Base-by-base conservation (phyloP, 2,797 vertebrate genomes). In the Nyctalus aviator region DNA sequence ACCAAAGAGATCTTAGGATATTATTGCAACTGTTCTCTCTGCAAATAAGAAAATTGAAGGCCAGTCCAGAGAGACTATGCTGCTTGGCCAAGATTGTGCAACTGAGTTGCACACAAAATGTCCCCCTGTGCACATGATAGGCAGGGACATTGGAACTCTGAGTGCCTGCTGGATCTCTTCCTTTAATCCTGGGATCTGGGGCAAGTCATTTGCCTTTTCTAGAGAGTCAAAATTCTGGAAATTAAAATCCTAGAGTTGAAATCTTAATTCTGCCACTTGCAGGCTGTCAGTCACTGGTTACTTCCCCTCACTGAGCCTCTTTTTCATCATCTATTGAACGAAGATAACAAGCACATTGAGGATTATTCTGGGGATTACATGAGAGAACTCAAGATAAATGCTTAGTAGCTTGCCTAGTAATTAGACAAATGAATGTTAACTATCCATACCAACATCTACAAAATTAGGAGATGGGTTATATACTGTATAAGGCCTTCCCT, bases 361-460 rank as follows among this genome's bases (percentile, higher is more conserved):
- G 41, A 59, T 75, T 27, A 13, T n/a, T 27, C 1, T 64, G 35
- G 23, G 18, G 21, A 27, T 59, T 69, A 27, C 57, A 6, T 41
- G 46, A 71, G 30, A 82, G 57, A 76, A n/a, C 11, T 37, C 27
- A 44, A 83, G n/a, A 48, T 53, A 62, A n/a, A 64, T 41, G 15
- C 30, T 90, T 30, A n/a, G 23, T n/a, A 11, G 30, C 13, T 71
- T 50, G 57, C 46, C 44, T 86, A 64, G 46, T 41, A 30, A 48
- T 86, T 75, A 55, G 71, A 71, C 79, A 48, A 88, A 27, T 83
- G 68, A 93, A 32, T 21, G 17, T 50, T 90, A n/a, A 73, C 71
- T 81, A 3, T 81, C 27, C 78, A 82, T 55, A 72, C 64, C 53
- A 69, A 35, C 15, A 25, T 12, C 79, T 92, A 44, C 32, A 69